These are phyloP conservation scores for Tachysurus fulvidraco DNA, from an alignment of 2,113 vertebrate species.

Conservation along the genomic window DNA sequence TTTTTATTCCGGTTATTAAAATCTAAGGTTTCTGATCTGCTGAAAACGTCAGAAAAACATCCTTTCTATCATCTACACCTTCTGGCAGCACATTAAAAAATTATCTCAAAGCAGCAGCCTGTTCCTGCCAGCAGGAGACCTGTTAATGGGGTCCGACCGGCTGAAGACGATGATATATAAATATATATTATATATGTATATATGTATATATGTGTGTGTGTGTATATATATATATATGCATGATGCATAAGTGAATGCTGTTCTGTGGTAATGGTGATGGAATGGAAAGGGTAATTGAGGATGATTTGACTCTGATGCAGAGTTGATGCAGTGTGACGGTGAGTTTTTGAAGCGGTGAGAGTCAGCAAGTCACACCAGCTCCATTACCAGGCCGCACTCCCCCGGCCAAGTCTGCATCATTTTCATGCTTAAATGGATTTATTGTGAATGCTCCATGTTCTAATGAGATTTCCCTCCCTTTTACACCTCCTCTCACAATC, in stretches of 20 bases:
- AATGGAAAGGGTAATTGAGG: constrained; percentile 1
- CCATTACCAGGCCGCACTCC: constrained; percentile 55
- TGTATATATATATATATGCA: background rate
- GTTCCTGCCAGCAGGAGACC: constrained; percentile 23
- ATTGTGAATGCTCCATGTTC: constrained; percentile 63
- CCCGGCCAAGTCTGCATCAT: constrained; percentile 53
- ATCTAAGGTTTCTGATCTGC: background rate
- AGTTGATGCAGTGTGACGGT: constrained; percentile 22
- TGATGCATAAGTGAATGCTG: background rate
- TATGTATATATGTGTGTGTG: background rate
- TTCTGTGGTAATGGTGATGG: constrained; percentile 9
- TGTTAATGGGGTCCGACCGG: constrained; percentile 29
- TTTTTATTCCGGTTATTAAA: background rate
- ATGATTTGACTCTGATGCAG: constrained; percentile 25
- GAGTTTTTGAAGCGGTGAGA: constrained; percentile 53
- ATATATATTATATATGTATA: background rate
- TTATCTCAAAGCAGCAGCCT: background rate
- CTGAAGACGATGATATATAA: background rate
- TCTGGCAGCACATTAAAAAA: constrained; percentile 10
- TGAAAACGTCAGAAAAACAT: background rate
- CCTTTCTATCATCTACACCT: constrained; percentile 7
- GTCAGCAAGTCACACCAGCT: constrained; percentile 62
- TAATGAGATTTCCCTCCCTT: constrained; percentile 63
- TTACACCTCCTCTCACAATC: constrained; percentile 45
- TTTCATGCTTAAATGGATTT: constrained; percentile 69